Percentiles rank a stretch among this genome's conserved stretches.
Evolutionary conservation across 2,113 vertebrate genomes (phyloP).

Genomic region (Nycticorax nycticorax): DNA sequence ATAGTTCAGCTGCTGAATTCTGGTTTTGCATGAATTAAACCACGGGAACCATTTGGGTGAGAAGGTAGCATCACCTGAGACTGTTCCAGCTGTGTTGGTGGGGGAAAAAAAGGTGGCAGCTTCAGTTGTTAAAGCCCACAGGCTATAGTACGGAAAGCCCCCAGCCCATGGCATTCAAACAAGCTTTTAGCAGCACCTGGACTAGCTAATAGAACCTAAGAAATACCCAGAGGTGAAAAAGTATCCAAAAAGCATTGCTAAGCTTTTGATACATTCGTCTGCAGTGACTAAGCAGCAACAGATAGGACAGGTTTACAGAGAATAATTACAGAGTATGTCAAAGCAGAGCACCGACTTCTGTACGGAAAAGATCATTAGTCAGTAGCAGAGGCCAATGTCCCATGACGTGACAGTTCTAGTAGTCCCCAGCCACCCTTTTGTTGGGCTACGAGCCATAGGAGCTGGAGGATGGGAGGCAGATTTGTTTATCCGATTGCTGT

Average conservation of each 20-base stretch:
- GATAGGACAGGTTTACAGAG: background rate
- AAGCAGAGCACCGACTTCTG: background rate
- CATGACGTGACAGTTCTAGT: background rate
- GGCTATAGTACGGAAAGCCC: background rate
- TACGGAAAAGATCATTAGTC: background rate
- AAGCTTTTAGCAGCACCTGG: background rate
- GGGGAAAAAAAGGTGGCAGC: background rate
- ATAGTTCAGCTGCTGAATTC: background rate
- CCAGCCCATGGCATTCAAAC: background rate
- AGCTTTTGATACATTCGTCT: background rate
- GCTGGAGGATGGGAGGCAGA: background rate
- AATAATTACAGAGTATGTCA: background rate
- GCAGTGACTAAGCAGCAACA: background rate
- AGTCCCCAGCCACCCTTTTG: constrained; percentile 25
- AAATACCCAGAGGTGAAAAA: background rate
- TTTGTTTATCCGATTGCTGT: background rate
- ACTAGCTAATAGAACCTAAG: background rate
- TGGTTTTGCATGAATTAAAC: background rate
- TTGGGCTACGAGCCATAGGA: background rate
- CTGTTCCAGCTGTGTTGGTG: background rate
- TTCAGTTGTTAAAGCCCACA: background rate
- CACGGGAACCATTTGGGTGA: background rate
- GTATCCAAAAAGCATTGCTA: background rate
- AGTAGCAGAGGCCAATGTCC: background rate
- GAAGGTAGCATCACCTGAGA: background rate